phyloP scores from a whole-genome alignment of 35 echinoderm and acorn worm genomes.

The Patiria miniata region DNA sequence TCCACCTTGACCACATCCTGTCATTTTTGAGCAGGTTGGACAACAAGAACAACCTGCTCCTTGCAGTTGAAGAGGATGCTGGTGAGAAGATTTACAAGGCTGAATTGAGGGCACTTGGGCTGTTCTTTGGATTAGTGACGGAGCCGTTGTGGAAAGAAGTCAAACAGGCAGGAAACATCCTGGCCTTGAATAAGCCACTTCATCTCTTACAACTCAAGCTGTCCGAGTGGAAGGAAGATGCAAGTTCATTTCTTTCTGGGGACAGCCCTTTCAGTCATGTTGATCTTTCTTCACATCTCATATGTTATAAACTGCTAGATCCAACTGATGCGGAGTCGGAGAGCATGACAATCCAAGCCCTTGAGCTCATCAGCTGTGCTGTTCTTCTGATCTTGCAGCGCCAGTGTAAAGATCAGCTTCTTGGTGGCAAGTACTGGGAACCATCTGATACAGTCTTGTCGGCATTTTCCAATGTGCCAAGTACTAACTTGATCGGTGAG shows the following conservation, averaged over 20 bases:
- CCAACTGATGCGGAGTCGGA: slow-evolving; percentile 28
- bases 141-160: slow-evolving; percentile 40
- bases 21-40: slow-evolving; percentile 37
- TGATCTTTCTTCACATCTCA: slow-evolving; percentile 22
- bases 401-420: slow-evolving; percentile 51
- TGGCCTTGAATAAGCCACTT: slow-evolving; percentile 27
- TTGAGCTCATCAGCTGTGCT: slow-evolving; percentile 49
- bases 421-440: slow-evolving; percentile 38
- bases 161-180: slow-evolving; percentile 20
- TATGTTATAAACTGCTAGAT: slow-evolving; percentile 15
- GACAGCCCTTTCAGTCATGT: background rate
- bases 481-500: slow-evolving; percentile 59
- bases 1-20: slow-evolving; percentile 43
- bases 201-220: slow-evolving; percentile 37
- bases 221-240: slow-evolving; percentile 29
- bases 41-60: slow-evolving; percentile 39
- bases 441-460: background rate
- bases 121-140: slow-evolving; percentile 36
- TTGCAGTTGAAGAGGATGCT: slow-evolving; percentile 49
- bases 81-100: slow-evolving; percentile 28
- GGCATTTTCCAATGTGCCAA: slow-evolving; percentile 51
- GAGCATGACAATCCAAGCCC: slow-evolving; percentile 39
- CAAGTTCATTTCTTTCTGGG: slow-evolving; percentile 23
- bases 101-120: slow-evolving; percentile 49
- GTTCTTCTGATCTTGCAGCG: slow-evolving; percentile 58